These are phyloP conservation scores for Timema podura DNA, from an alignment of 2,888 invertebrate genomes.

Conservation along the genomic window DNA sequence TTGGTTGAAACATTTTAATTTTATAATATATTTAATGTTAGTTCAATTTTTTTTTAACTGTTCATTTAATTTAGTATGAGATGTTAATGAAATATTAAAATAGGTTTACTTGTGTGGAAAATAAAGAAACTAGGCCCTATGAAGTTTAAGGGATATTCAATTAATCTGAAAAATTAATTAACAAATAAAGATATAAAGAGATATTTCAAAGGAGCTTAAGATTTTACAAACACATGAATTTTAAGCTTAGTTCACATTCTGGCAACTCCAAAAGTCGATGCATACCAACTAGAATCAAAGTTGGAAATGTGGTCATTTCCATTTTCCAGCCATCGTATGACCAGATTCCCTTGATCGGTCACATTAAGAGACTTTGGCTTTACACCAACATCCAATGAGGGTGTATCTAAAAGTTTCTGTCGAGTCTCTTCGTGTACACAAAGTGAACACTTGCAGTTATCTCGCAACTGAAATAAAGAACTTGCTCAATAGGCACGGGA, in stretches of 20 bases:
- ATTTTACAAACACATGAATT: too few species aligned
- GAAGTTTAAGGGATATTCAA: too few species aligned
- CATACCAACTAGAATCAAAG: slow-evolving; percentile 38
- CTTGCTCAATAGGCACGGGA: slow-evolving; percentile 15
- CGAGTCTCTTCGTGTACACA: slow-evolving; percentile 37
- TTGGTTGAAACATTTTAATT: slow-evolving; percentile 7
- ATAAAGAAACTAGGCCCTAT: too few species aligned
- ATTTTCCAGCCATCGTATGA: slow-evolving; percentile 37
- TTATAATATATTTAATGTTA: neutral
- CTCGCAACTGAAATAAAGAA: slow-evolving; percentile 36
- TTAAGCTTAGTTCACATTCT: too few species aligned
- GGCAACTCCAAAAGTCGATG: slow-evolving; percentile 11
- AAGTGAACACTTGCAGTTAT: slow-evolving; percentile 38
- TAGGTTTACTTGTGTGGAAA: too few species aligned
- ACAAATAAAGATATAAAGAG: too few species aligned
- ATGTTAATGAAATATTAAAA: too few species aligned
- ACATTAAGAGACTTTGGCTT: slow-evolving; percentile 37
- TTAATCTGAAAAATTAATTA: too few species aligned
- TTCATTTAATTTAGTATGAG: too few species aligned
- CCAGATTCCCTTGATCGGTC: slow-evolving; percentile 35
- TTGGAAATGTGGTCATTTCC: slow-evolving; percentile 36
- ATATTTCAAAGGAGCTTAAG: too few species aligned
- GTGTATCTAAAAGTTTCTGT: slow-evolving; percentile 39
- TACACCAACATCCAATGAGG: slow-evolving; percentile 36
- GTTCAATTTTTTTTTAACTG: slow-evolving; percentile 8